phyloP scores from a whole-genome alignment of 2,797 vertebrate genomes.

The Eulemur mongoz region DNA sequence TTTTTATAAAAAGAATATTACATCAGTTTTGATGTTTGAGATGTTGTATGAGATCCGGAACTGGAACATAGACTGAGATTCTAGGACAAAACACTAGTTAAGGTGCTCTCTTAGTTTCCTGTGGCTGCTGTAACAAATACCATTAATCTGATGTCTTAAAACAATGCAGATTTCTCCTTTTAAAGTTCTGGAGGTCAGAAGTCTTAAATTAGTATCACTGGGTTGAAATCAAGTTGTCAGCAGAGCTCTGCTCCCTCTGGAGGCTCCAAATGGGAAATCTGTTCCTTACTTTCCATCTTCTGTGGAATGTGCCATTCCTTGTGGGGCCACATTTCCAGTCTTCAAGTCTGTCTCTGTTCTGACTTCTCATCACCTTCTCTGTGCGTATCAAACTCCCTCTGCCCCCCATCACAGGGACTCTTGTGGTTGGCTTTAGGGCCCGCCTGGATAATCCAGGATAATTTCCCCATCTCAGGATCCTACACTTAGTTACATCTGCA shows the following conservation, averaged over 20 bases:
- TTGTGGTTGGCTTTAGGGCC: background rate
- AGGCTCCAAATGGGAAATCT: background rate
- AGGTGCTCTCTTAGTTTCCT: background rate
- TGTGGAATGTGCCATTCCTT: background rate
- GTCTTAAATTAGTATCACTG: background rate
- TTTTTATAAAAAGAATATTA: background rate
- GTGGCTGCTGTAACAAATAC: background rate
- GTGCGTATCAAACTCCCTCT: background rate
- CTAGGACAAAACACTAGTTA: background rate
- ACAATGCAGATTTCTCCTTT: background rate
- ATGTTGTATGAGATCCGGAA: background rate
- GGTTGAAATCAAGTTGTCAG: background rate
- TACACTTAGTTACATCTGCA: background rate
- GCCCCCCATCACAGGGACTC: background rate
- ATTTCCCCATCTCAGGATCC: background rate
- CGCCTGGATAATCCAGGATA: background rate
- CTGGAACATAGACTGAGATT: background rate
- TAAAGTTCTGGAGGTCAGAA: background rate
- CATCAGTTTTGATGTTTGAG: background rate
- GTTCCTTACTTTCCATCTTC: background rate
- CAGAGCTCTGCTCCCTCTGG: background rate
- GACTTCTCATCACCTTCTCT: background rate
- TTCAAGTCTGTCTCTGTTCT: background rate
- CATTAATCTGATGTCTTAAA: background rate
- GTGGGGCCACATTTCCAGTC: background rate